Percentiles rank a stretch among this genome's conserved stretches.
Evolutionary conservation across 1,140 invertebrate species (phyloP).

Genomic region (Helicoverpa zea): DNA sequence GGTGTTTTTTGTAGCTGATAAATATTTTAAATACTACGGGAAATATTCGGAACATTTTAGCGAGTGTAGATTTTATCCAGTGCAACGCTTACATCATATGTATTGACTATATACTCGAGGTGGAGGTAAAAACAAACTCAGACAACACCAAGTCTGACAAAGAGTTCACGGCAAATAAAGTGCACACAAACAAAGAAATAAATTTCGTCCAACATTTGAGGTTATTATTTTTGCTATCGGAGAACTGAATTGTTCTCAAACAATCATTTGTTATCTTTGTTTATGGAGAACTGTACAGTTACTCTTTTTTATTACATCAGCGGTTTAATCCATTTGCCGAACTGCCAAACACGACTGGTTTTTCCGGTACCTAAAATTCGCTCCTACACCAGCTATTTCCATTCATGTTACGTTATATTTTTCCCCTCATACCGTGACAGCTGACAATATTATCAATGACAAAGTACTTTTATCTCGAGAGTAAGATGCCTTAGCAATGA

Average conservation of each 20-base stretch:
- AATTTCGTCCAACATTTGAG: slow-evolving; percentile 40
- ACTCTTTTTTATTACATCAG: slow-evolving; percentile 17
- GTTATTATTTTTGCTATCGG: slow-evolving; percentile 36
- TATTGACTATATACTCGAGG: no score
- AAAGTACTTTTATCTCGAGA: neutral
- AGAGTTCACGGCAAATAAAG: slow-evolving; percentile 32
- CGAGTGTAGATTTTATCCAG: no score
- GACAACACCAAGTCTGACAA: slow-evolving; percentile 23
- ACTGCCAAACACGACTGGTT: neutral
- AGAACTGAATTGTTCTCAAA: slow-evolving; percentile 20
- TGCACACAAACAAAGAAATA: slow-evolving; percentile 50
- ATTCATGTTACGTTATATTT: neutral
- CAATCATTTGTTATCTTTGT: slow-evolving; percentile 38
- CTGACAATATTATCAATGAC: neutral
- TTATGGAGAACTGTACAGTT: slow-evolving; percentile 25
- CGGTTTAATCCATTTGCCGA: slow-evolving; percentile 27
- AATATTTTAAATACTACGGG: no score
- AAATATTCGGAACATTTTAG: no score
- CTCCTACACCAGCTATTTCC: neutral
- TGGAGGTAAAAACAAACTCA: neutral
- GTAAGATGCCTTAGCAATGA: neutral
- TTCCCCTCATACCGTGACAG: neutral
- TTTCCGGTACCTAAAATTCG: neutral
- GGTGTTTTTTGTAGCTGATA: no score
- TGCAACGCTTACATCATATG: no score